A percentile compares a stretch with the other conserved stretches of the same genome.
These are phyloP conservation scores for Carassius auratus DNA, from an alignment of 2,113 vertebrate genomes.

Conservation along the genomic window DNA sequence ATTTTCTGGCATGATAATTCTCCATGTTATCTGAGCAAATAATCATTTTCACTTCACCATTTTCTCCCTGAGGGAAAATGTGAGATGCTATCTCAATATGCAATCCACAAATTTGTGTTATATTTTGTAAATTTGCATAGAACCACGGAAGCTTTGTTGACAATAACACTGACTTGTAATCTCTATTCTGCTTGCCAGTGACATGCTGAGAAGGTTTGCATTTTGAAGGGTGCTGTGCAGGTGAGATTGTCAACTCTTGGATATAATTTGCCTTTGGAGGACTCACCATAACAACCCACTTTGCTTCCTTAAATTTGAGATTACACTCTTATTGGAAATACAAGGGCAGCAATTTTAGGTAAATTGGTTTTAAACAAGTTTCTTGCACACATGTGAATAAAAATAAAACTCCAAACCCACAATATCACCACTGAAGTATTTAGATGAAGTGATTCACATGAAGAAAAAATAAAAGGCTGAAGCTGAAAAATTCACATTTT, in stretches of 20 bases:
- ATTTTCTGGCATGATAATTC: not conserved
- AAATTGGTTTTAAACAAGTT: not conserved
- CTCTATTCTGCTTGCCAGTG: not conserved
- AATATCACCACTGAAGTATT: not conserved
- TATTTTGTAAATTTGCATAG: slow-evolving; percentile 3
- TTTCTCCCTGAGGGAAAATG: not conserved
- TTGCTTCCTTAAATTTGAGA: not conserved
- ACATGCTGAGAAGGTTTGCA: not conserved
- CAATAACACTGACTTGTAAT: not conserved
- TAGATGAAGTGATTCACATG: not conserved
- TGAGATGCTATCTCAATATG: slow-evolving; percentile 5
- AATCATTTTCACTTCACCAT: not conserved
- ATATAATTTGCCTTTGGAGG: not conserved
- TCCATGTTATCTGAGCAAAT: slow-evolving; percentile 4
- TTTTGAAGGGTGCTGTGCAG: slow-evolving; percentile 9
- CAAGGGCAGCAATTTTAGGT: not conserved
- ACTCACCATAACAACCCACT: not conserved
- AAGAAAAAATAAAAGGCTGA: not conserved
- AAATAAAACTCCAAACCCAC: not conserved
- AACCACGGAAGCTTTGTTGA: not conserved
- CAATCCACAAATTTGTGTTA: not conserved
- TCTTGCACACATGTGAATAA: not conserved
- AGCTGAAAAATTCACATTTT: not conserved
- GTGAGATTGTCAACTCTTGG: not conserved
- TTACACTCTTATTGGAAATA: not conserved